Base-by-base conservation (phyloP, 2,113 vertebrate species). In the Tonatia bakeri region DNA sequence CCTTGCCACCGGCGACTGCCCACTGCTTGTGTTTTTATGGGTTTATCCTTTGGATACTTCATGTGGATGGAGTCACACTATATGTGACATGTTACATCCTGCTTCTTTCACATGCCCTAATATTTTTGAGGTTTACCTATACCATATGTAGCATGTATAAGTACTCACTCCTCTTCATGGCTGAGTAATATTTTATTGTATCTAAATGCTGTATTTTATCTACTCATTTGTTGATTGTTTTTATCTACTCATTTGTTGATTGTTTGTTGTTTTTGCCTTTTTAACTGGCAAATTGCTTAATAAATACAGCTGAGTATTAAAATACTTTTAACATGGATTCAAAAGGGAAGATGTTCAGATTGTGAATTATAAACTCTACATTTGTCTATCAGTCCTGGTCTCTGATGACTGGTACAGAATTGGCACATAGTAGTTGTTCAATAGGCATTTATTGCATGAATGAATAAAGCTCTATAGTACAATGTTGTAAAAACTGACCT, bases 321-420 rank as follows among this genome's bases (percentile, higher is more conserved):
- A 81, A 81, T 54, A 59, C 24, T 92, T 89, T 86, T 59, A 92
- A 70, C 26, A 38, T 91, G 56, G n/a, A 88, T 84, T 94, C 56
- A 88, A 76, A 75, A 87, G 13, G 24, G 24, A 86, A 91, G 92
- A 75, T 73, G 6, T 56, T 92, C 47, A 4, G 19, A 92, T 40
- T 11, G 47, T 61, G 19, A 89, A 36, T 81, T 9, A 22, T 54
- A 40, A 91, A 80, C 3, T 87, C 69, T 88, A 22, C 24, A 40
- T 24, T 64, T 86, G 84, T 77, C 43, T 95, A 75, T 19, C 56
- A 70, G 59, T 13, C n/a, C 22, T 6, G 64, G 50, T 70, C 26
- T 47, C 59, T 16, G 69, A 26, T 76, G 52, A 64, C 50, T 36
- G 61, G 36, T 19, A 67, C 12, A 85, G n/a, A 83, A 31, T 59